phyloP scores from a whole-genome alignment of 2,888 invertebrate species.

The Galerucella nymphaeae region DNA sequence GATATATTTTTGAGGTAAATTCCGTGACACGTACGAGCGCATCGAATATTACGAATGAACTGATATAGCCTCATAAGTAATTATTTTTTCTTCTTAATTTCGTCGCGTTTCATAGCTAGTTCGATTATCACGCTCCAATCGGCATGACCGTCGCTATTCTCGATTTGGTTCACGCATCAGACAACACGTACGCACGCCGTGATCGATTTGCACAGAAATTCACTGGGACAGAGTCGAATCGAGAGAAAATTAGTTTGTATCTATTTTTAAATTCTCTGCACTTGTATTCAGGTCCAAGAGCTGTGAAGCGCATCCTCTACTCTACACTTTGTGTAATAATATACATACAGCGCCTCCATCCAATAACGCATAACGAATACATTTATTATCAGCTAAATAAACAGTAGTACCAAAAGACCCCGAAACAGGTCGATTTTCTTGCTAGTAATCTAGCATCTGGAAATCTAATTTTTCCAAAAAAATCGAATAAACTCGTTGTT shows the following conservation, averaged over 20 bases:
- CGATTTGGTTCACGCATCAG: constrained; percentile 55
- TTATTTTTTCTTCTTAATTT: constrained; percentile 24
- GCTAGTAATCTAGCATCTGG: too few relatives aligned
- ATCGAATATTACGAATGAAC: constrained; percentile 3
- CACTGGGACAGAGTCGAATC: constrained; percentile 2
- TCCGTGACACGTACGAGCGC: not conserved
- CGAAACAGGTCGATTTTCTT: too few relatives aligned
- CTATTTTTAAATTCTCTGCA: too few relatives aligned
- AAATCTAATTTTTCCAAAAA: too few relatives aligned
- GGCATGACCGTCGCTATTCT: constrained; percentile 37
- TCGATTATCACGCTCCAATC: constrained; percentile 27
- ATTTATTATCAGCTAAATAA: too few relatives aligned
- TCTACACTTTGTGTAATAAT: too few relatives aligned
- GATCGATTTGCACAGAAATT: constrained; percentile 48
- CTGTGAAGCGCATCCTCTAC: too few relatives aligned
- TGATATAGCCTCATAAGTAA: constrained; percentile 6
- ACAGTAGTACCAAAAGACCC: too few relatives aligned
- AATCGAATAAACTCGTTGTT: too few relatives aligned
- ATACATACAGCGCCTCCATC: too few relatives aligned
- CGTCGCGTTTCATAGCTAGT: constrained; percentile 15
- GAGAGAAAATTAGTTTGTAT: not conserved
- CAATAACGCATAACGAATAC: too few relatives aligned
- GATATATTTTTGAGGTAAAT: not conserved
- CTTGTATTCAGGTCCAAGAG: too few relatives aligned
- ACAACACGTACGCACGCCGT: constrained; percentile 50